phyloP scores from a whole-genome alignment of 2,888 invertebrate genomes.

The Syrista parreyssii region DNA sequence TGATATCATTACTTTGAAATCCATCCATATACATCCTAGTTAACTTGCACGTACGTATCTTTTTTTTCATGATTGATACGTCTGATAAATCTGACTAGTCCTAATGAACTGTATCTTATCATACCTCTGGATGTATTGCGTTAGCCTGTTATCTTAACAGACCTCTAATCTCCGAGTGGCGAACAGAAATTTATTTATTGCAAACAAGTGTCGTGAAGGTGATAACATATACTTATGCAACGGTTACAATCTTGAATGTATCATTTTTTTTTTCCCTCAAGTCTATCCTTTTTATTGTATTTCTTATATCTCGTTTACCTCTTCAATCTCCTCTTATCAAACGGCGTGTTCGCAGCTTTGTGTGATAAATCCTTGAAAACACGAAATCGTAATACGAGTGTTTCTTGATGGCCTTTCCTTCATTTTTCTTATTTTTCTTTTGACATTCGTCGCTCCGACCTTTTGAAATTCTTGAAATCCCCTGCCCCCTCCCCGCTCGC shows the following conservation, averaged over 20 bases:
- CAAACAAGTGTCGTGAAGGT: background rate
- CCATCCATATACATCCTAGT: background rate
- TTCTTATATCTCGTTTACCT: background rate
- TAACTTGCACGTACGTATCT: background rate
- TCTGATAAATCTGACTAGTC: constrained; percentile 28
- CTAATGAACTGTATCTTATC: constrained; percentile 34
- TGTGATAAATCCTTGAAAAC: background rate
- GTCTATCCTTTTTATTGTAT: background rate
- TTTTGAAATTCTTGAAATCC: background rate
- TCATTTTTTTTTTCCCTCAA: too few species aligned
- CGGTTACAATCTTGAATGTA: background rate
- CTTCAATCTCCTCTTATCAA: background rate
- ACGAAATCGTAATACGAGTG: background rate
- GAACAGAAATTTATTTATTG: background rate
- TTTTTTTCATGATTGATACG: constrained; percentile 18
- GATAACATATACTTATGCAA: background rate
- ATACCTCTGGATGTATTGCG: background rate
- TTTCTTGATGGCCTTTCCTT: background rate
- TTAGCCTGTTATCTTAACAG: background rate
- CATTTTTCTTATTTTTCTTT: background rate
- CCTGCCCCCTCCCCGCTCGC: background rate
- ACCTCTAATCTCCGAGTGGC: background rate
- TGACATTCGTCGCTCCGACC: background rate
- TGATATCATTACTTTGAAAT: background rate
- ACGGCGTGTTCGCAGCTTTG: background rate